Conservation (phyloP, 2,113 vertebrate genomes). For the Furnarius figulus region DNA sequence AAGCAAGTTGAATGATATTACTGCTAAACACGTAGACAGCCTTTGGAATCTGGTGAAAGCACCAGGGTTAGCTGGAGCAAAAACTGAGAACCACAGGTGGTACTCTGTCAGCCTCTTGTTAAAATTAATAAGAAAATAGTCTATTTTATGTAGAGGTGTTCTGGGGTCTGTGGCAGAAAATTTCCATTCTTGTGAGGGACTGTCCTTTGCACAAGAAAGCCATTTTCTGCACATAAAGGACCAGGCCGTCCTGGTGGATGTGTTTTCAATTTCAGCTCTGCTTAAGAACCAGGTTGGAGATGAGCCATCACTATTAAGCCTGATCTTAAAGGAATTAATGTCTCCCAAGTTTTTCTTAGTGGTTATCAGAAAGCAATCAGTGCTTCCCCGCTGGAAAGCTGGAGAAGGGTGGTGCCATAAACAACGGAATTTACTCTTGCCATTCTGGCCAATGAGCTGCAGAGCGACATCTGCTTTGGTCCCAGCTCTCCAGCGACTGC, state of each 20-base stretch:
- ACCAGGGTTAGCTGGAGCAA: not conserved
- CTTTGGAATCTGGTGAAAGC: conserved; percentile 69
- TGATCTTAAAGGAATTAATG: conserved; percentile 59
- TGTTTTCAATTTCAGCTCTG: conserved; percentile 71
- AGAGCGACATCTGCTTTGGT: conserved; percentile 68
- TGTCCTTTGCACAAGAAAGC: conserved; percentile 31
- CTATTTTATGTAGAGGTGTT: not conserved
- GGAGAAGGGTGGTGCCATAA: conserved; percentile 51
- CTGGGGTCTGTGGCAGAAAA: conserved; percentile 7
- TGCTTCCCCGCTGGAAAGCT: conserved; percentile 44
- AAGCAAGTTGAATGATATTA: conserved; percentile 59
- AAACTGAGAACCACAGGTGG: conserved; percentile 71
- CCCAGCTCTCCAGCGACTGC: conserved; percentile 64
- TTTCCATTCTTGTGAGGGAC: not conserved
- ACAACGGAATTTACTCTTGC: conserved; percentile 40
- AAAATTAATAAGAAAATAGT: conserved; percentile 68
- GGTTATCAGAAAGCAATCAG: conserved; percentile 69
- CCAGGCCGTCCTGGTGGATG: conserved; percentile 49
- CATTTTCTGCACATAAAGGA: conserved; percentile 75
- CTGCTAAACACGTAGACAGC: conserved; percentile 66
- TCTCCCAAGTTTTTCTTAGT: conserved; percentile 62
- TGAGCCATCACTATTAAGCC: conserved; percentile 60
- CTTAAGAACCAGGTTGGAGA: conserved; percentile 75
- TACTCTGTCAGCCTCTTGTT: not conserved
- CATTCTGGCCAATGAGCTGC: conserved; percentile 32